These are phyloP conservation scores for Didymodactylos carnosus DNA, from an alignment of 2,888 invertebrate genomes.

Conservation along the genomic window DNA sequence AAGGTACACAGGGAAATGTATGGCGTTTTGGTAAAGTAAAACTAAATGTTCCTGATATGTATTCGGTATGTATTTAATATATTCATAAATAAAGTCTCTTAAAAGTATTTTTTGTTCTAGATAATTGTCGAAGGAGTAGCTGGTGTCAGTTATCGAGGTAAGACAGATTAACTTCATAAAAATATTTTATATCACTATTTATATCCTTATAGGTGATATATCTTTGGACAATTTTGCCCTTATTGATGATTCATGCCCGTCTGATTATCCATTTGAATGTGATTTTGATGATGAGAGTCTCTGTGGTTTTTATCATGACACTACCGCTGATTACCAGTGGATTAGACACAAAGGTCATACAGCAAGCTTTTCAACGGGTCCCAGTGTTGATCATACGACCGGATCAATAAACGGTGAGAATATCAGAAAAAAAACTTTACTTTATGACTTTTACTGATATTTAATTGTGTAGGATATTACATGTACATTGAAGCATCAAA, in stretches of 20 bases:
- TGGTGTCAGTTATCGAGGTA: not conserved
- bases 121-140: not conserved
- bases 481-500: conserved; percentile 22
- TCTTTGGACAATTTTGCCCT: conserved; percentile 13
- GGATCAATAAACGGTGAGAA: conserved; percentile 20
- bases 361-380: conserved; percentile 21
- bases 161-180: too few species aligned
- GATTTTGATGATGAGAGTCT: conserved; percentile 14
- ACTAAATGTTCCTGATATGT: not conserved
- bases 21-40: conserved; percentile 21
- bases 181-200: not conserved
- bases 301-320: conserved; percentile 13
- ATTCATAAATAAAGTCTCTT: not conserved
- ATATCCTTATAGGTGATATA: conserved; percentile 3
- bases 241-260: conserved; percentile 6
- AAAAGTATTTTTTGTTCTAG: not conserved
- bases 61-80: not conserved
- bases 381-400: conserved; percentile 23
- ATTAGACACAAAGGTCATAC: conserved; percentile 1
- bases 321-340: not conserved
- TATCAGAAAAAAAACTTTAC: not conserved
- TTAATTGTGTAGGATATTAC: conserved; percentile 20
- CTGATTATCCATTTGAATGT: conserved; percentile 3
- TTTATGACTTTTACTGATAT: not conserved
- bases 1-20: conserved; percentile 22